These are phyloP conservation scores for Sphinx pinastri DNA, from an alignment of 2,888 invertebrate species.

Conservation along the genomic window DNA sequence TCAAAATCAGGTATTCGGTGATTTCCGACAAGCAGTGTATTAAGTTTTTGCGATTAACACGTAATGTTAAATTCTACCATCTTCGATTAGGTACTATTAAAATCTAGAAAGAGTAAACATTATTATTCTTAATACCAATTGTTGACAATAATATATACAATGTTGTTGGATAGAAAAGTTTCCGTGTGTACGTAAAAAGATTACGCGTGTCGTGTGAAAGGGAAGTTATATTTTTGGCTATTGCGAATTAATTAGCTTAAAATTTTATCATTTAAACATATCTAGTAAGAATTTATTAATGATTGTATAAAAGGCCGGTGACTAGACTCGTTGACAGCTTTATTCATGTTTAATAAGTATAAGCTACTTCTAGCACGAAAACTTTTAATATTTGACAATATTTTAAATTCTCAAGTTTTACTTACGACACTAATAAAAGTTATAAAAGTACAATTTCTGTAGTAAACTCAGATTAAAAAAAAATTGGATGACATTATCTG, in stretches of 20 bases:
- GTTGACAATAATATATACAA: constrained; percentile 9
- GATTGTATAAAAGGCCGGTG: constrained; percentile 46
- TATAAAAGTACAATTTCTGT: background rate
- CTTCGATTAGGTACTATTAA: background rate
- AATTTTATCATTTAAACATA: constrained; percentile 70
- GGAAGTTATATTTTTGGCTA: constrained; percentile 23
- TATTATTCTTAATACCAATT: background rate
- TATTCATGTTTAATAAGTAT: background rate
- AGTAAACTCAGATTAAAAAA: background rate
- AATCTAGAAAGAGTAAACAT: background rate
- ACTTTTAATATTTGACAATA: background rate
- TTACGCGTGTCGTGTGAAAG: constrained; percentile 20
- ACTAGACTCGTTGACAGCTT: background rate
- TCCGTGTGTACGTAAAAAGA: constrained; percentile 26
- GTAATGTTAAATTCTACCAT: background rate
- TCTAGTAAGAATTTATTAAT: constrained; percentile 63
- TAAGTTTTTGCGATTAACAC: background rate
- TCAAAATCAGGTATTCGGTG: background rate
- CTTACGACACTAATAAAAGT: background rate
- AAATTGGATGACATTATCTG: background rate
- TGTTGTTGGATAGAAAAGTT: constrained; percentile 10
- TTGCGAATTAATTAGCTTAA: constrained; percentile 55
- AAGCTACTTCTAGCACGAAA: background rate
- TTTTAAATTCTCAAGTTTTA: background rate
- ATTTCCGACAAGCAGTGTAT: no score